Conservation (phyloP, 2,113 vertebrate genomes). For the Trogon melanurus region DNA sequence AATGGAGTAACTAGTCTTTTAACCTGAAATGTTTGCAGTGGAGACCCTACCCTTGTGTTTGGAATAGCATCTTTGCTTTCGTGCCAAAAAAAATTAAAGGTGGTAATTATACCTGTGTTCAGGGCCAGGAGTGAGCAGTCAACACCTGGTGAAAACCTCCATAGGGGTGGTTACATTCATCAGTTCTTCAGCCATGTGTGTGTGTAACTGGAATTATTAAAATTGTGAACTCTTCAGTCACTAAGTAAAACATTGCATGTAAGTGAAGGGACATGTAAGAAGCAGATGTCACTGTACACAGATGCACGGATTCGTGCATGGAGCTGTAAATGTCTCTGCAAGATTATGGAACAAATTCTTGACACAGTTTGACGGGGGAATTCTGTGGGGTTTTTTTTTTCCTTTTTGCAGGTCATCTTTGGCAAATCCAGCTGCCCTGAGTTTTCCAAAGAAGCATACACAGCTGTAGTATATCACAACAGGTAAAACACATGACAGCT, state of each 20-base stretch:
- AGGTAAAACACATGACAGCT: conserved; percentile 79
- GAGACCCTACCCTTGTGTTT: not conserved
- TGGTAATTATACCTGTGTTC: not conserved
- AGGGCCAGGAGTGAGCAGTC: not conserved
- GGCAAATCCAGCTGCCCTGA: conserved; percentile 99
- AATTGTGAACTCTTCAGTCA: not conserved
- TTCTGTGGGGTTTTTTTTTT: not conserved
- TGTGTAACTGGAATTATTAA: not conserved
- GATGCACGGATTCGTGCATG: not conserved
- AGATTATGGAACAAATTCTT: conserved; percentile 8
- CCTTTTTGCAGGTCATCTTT: conserved; percentile 89
- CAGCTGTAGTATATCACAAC: conserved; percentile 97
- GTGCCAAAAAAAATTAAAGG: not conserved
- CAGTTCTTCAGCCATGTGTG: not conserved
- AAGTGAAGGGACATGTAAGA: not conserved
- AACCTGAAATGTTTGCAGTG: not conserved
- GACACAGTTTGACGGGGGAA: not conserved
- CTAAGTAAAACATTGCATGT: not conserved
- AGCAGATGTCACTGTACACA: not conserved
- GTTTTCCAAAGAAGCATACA: conserved; percentile 96
- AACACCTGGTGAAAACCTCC: not conserved
- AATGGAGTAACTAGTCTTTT: not conserved
- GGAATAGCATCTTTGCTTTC: not conserved
- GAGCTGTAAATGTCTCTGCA: not conserved
- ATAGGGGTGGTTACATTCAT: not conserved